Conservation (phyloP, 2,797 vertebrate genomes). For the Adelosebastes latens region DNA sequence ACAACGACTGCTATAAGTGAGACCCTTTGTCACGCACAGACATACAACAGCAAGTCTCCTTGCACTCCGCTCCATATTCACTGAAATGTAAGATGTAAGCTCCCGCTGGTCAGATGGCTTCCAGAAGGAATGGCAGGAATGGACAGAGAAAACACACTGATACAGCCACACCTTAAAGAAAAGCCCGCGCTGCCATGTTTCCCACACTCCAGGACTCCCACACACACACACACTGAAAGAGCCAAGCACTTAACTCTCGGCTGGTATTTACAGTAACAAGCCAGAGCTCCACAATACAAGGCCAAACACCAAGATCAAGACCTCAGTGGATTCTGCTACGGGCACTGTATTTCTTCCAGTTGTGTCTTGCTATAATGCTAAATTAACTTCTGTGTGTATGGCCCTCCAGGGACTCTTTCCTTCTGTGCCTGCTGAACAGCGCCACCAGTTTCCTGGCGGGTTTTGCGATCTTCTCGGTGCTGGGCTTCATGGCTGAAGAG, state of each 20-base stretch:
- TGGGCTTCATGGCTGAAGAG: conserved; percentile 93
- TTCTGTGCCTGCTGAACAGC: conserved; percentile 92
- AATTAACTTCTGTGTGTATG: not conserved
- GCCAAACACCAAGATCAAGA: not conserved
- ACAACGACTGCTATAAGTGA: conserved; percentile 94
- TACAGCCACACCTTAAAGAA: conserved; percentile 73
- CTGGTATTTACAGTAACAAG: conserved; percentile 3
- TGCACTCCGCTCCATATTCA: not conserved
- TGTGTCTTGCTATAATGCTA: not conserved
- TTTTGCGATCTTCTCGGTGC: conserved; percentile 93
- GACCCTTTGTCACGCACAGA: conserved; percentile 36
- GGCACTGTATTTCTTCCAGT: not conserved
- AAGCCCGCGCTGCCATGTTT: conserved; percentile 64
- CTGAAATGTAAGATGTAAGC: conserved; percentile 42
- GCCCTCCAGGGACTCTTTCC: conserved; percentile 86
- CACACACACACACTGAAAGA: not conserved
- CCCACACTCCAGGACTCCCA: conserved; percentile 59
- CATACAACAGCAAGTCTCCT: not conserved
- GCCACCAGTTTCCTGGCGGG: conserved; percentile 91
- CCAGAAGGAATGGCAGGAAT: conserved; percentile 76
- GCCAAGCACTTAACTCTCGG: conserved; percentile 9
- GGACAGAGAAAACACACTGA: conserved; percentile 72
- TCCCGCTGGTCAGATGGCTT: conserved; percentile 50
- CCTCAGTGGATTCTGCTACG: not conserved
- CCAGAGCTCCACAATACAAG: conserved; percentile 1